Evolutionary conservation across 1,140 invertebrate species (phyloP).

Genomic region (Laupala kohalensis): DNA sequence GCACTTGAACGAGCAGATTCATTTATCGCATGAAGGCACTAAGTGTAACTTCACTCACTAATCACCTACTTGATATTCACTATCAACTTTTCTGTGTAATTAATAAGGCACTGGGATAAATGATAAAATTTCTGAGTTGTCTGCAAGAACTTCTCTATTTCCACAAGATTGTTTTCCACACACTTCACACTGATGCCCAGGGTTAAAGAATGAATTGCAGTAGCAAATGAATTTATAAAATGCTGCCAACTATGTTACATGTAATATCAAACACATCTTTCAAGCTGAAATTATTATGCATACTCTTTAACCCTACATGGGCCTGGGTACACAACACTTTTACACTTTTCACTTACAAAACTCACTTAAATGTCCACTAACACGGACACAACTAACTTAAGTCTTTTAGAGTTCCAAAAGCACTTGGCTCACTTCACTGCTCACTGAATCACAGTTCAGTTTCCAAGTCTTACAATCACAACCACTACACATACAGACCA

Average conservation of each 20-base stretch:
- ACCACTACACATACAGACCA: background rate
- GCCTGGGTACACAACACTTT: conserved; percentile 3
- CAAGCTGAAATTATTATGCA: background rate
- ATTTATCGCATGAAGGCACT: conserved; percentile 1
- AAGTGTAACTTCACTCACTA: conserved; percentile 1
- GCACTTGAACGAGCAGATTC: background rate
- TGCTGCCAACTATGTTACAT: background rate
- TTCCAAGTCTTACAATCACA: background rate
- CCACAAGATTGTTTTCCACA: conserved; percentile 5
- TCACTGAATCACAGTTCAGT: background rate
- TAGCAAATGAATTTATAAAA: background rate
- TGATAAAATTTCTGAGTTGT: conserved; percentile 5
- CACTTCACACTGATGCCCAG: conserved; percentile 6
- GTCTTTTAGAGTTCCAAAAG: background rate
- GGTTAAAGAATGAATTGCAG: conserved; percentile 3
- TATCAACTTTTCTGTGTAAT: background rate
- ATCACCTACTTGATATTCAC: background rate
- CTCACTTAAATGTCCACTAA: conserved; percentile 2
- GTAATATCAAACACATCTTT: background rate
- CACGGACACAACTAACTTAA: background rate
- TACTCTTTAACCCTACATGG: conserved; percentile 3
- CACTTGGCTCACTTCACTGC: background rate
- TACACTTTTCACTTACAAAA: conserved; percentile 12
- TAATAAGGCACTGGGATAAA: conserved; percentile 7
- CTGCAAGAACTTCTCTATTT: conserved; percentile 12